These are phyloP conservation scores for Zygaena filipendulae DNA, from an alignment of 2,888 invertebrate genomes.

Conservation along the genomic window DNA sequence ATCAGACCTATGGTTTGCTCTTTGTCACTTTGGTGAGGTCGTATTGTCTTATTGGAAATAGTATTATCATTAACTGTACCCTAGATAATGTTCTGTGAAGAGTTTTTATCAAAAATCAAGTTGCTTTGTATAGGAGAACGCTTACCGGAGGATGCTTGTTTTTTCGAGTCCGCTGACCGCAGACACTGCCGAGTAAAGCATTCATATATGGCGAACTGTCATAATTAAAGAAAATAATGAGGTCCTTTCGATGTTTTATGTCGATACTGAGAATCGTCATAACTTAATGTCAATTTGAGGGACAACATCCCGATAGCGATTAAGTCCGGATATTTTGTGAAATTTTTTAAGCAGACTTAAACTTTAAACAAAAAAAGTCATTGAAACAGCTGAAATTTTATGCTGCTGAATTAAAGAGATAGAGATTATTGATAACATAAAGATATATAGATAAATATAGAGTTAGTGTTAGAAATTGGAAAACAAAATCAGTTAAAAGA, in stretches of 20 bases:
- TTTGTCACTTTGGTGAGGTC: too few relatives aligned
- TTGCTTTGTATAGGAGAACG: conserved; percentile 41
- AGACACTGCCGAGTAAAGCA: conserved; percentile 41
- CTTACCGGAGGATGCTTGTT: conserved; percentile 34
- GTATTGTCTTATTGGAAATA: too few relatives aligned
- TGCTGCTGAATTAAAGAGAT: too few relatives aligned
- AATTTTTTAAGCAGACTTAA: too few relatives aligned
- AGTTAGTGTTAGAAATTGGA: too few relatives aligned
- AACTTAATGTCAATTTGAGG: conserved; percentile 49
- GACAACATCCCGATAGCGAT: conserved; percentile 27
- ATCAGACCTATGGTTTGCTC: too few relatives aligned
- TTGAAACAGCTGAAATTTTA: too few relatives aligned
- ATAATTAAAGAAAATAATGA: conserved; percentile 65
- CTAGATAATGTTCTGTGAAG: conserved; percentile 33
- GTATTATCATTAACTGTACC: too few relatives aligned
- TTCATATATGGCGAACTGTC: conserved; percentile 62
- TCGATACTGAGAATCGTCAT: conserved; percentile 47
- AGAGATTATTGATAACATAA: too few relatives aligned
- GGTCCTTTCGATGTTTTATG: conserved; percentile 45
- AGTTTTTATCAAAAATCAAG: conserved; percentile 40
- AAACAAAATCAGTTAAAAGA: too few relatives aligned
- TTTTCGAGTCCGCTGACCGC: conserved; percentile 37
- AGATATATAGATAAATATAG: too few relatives aligned
- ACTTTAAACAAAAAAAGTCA: too few relatives aligned
- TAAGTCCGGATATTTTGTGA: conserved; percentile 25